Conservation (phyloP, 2,888 invertebrate genomes). For the Hydriomena furcata region DNA sequence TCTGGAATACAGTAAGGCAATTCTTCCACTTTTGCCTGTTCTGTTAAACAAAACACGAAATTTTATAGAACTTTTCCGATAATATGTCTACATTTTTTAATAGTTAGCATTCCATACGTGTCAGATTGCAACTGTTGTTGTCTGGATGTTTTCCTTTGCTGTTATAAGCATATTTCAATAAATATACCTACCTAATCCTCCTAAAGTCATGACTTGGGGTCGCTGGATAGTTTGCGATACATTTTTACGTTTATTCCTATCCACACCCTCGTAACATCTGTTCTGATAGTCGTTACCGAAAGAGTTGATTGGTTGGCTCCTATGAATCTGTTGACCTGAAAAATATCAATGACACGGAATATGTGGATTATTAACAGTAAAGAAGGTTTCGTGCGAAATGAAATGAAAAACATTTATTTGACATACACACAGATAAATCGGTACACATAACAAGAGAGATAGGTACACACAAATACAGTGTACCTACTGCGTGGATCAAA, state of each 20-base stretch:
- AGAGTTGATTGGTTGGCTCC: constrained; percentile 36
- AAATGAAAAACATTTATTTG: too few relatives aligned
- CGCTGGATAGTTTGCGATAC: constrained; percentile 23
- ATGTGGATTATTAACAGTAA: not conserved
- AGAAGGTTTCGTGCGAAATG: too few relatives aligned
- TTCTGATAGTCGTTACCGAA: constrained; percentile 61
- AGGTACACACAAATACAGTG: too few relatives aligned
- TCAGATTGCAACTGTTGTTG: too few relatives aligned
- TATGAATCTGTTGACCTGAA: constrained; percentile 50
- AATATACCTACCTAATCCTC: constrained; percentile 33
- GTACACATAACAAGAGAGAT: too few relatives aligned
- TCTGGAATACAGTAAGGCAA: constrained; percentile 6
- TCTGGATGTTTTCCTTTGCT: too few relatives aligned
- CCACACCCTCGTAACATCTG: constrained; percentile 51
- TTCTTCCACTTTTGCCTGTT: constrained; percentile 23
- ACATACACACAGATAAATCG: too few relatives aligned
- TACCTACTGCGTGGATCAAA: too few relatives aligned
- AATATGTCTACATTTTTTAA: too few relatives aligned
- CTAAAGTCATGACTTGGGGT: constrained; percentile 32
- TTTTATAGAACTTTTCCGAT: too few relatives aligned
- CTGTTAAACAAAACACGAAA: constrained; percentile 11
- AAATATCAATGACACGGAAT: constrained; percentile 9
- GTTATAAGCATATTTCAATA: too few relatives aligned
- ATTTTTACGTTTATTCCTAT: constrained; percentile 46
- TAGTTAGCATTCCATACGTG: too few relatives aligned